Base-by-base conservation (phyloP, 2,113 vertebrate species). In the Podarcis raffonei region DNA sequence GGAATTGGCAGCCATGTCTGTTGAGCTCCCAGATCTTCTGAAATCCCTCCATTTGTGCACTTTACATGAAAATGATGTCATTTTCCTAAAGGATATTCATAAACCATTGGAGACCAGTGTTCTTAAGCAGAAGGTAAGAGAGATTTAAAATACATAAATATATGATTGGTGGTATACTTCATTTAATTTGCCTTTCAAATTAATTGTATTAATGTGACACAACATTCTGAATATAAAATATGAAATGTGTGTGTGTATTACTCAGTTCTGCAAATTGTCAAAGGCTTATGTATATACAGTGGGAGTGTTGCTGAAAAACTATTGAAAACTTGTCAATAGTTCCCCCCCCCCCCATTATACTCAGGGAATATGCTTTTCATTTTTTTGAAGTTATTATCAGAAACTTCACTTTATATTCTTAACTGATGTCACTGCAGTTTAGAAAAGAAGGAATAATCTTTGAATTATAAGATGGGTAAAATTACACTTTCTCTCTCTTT, bases 1-100 rank as follows among this genome's bases (percentile, higher is more conserved):
- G 97, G 96, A 97, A 82, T 91, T 98, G 87, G 95, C 97, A 53
- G 96, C 97, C 84, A 90, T 98, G 90, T 98, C 98, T 65, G 90
- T 91, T 81, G 98, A 98, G n/a, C 95, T 99, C 91, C 96, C 97
- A 90, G 98, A 98, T 95, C 95, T 98, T 87, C 97, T 99, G 89
- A 97, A 97, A 94, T 98, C 98, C 0, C 94, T 99, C 35, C 98
- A 98, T 76, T 95, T 98, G 85, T 96, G 96, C 88, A 97, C 96
- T 92, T 95, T 99, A 27, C 98, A 97, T 95, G 98, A 98, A 92
- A 98, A 99, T 9, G 99, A 99, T 95, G 97, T 99, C 87, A 94
- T 99, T 93, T 97, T 99, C 94, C 97, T 99, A 86, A 98, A 97
- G 96, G 97, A 98, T 93, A 85, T 96, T 68, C 97, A 97, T 92